Evolutionary conservation across 2,888 invertebrate species (phyloP), one percentile per base, ranked within the genome.

Genomic region (Blastobasis adustella): DNA sequence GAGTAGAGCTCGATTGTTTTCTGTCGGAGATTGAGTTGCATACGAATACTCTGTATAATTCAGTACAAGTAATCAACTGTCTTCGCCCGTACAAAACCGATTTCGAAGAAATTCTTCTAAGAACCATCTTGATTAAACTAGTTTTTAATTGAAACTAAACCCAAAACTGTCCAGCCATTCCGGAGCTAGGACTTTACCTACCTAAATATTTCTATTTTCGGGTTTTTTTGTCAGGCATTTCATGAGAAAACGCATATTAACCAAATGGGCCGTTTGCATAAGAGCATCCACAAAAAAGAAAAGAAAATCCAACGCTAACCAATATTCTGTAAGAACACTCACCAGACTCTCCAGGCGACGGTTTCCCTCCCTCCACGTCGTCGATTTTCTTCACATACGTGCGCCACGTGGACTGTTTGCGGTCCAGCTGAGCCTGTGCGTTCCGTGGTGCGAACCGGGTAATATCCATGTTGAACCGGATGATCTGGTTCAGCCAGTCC

Each of bases 401-500:
- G 0, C 52, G 46, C 63, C 61, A 67, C 9, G 59, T 50, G 6
- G 50, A 45, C 8, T 45, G 52, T n/a, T 37, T 49, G 10, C 50
- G 45, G 39, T 47, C n/a, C 7, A 46, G 36, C 5, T 23, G 45
- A 3, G 10, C 4, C 6, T 5, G 1, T 6, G 45, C 23, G 8
- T 8, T 8, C 36, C 6, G 9, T 10, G 42, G 42, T 10, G 9
- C n/a, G 5, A n/a, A n/a, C 42, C 42, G 4, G 4, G 42, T 38
- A 37, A 47, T 41, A 4, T 23, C 49, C 5, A 9, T 10, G 7
- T 55, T 51, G 9, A 60, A 65, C 10, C 55, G 46, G 1, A 47
- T 50, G 8, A 69, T n/a, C 4, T 52, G 55, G 9, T 50, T 40
- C 4, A 59, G 54, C 71, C 71, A 71, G 9, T 48, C 42, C 1